Conservation (phyloP, 2,797 vertebrate genomes). For the Podarcis lilfordi region DNA sequence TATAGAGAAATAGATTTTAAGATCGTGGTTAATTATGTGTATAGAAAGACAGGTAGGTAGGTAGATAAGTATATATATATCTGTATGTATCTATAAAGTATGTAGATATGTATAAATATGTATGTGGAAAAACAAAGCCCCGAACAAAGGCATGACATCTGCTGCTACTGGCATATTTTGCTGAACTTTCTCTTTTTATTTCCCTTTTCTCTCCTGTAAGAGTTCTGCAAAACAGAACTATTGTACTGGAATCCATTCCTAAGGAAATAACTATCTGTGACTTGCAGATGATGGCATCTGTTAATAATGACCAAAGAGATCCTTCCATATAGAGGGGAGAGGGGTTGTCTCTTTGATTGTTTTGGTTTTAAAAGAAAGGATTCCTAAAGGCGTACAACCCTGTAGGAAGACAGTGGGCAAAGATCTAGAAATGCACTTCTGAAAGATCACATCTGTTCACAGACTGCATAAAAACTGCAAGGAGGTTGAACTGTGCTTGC, state of each 20-base stretch:
- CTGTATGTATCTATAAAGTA: not conserved
- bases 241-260: not conserved
- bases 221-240: not conserved
- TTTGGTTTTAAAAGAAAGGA: not conserved
- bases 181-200: not conserved
- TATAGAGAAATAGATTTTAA: not conserved
- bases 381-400: not conserved
- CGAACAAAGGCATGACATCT: not conserved
- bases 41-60: not conserved
- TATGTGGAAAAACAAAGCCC: not conserved
- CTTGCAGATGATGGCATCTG: not conserved
- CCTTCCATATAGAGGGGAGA: not conserved
- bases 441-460: not conserved
- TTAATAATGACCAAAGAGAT: not conserved
- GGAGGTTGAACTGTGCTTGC: not conserved
- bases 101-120: not conserved
- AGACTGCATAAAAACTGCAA: not conserved
- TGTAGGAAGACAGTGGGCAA: not conserved
- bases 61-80: too few relatives aligned
- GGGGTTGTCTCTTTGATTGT: too few relatives aligned
- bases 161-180: not conserved
- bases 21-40: not conserved
- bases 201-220: not conserved
- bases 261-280: not conserved
- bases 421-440: not conserved